phyloP scores from a whole-genome alignment of 1,140 invertebrate genomes.

The Heliconius melpomene region DNA sequence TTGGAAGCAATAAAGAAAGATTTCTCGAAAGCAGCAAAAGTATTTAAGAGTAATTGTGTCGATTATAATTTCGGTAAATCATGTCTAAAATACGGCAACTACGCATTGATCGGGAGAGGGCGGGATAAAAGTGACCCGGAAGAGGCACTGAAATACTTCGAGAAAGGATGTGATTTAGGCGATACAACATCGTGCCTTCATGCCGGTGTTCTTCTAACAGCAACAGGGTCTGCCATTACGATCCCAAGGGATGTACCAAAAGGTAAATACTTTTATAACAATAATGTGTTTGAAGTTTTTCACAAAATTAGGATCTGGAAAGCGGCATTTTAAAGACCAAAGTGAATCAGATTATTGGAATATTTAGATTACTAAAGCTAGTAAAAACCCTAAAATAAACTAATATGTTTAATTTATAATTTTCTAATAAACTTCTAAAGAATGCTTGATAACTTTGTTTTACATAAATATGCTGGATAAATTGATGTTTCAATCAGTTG shows the following conservation, averaged over 20 bases:
- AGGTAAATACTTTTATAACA: conserved; percentile 57
- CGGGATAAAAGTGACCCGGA: conserved; percentile 79
- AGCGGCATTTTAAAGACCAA: too few species aligned
- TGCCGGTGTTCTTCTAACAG: conserved; percentile 86
- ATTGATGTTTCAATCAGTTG: too few species aligned
- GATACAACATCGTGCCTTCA: conserved; percentile 88
- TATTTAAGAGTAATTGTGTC: conserved; percentile 93
- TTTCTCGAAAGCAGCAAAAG: conserved; percentile 87
- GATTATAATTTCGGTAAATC: conserved; percentile 90
- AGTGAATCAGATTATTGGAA: too few species aligned
- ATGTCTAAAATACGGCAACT: conserved; percentile 92
- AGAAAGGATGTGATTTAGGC: conserved; percentile 88
- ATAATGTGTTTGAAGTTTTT: too few species aligned
- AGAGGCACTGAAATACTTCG: conserved; percentile 87
- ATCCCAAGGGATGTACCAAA: conserved; percentile 81
- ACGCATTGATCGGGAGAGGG: conserved; percentile 84
- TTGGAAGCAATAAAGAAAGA: conserved; percentile 91
- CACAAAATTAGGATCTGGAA: too few species aligned
- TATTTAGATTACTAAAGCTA: too few species aligned
- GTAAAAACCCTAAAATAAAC: too few species aligned
- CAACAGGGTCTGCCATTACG: conserved; percentile 78
- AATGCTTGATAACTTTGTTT: too few species aligned
- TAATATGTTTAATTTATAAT: too few species aligned
- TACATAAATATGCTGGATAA: too few species aligned
- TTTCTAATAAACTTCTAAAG: too few species aligned